Evolutionary conservation across 1,140 invertebrate species (phyloP).

Genomic region (Drosophila pandora): DNA sequence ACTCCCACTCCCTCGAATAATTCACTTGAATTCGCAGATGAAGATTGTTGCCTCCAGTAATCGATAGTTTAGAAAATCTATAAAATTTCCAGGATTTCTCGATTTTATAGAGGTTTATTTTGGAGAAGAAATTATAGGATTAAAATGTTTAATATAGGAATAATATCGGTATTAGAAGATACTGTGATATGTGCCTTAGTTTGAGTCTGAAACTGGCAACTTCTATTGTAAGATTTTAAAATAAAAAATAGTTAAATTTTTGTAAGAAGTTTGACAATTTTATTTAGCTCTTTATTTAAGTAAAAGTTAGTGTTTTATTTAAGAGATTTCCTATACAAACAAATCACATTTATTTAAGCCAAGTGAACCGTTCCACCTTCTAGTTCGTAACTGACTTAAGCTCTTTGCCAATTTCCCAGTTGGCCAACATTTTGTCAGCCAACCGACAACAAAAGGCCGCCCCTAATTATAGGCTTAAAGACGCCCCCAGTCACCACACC

Average conservation of each 20-base stretch:
- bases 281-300: too few relatives aligned
- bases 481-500: background rate
- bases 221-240: too few relatives aligned
- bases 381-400: constrained; percentile 1
- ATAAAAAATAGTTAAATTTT: too few relatives aligned
- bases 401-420: constrained; percentile 48
- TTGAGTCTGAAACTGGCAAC: too few relatives aligned
- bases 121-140: background rate
- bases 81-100: background rate
- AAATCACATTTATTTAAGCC: background rate
- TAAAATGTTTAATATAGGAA: background rate
- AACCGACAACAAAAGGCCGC: constrained; percentile 65
- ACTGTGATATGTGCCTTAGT: too few relatives aligned
- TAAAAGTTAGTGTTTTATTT: too few relatives aligned
- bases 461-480: constrained; percentile 62
- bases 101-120: background rate
- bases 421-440: constrained; percentile 69
- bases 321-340: too few relatives aligned
- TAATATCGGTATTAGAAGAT: too few relatives aligned
- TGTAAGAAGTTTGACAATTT: too few relatives aligned
- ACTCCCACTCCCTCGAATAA: background rate
- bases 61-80: constrained; percentile 17
- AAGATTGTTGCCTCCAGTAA: constrained; percentile 32
- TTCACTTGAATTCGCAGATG: constrained; percentile 2
- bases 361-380: background rate